Percentiles rank a stretch among this genome's conserved stretches.
Evolutionary conservation across 2,888 invertebrate species (phyloP).

Genomic region (Lymantria dispar): DNA sequence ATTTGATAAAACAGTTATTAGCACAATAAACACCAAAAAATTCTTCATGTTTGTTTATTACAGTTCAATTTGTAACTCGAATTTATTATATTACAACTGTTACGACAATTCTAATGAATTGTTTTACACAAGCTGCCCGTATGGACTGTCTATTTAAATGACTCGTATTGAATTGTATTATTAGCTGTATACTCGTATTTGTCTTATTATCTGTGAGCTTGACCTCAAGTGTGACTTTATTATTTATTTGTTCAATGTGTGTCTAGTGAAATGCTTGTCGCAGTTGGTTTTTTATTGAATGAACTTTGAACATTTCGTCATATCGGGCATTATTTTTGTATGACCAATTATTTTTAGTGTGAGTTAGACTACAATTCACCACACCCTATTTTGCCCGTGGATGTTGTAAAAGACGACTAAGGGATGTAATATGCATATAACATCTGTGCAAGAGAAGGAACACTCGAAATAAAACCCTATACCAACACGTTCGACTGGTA

Average conservation of each 20-base stretch:
- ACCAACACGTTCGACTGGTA: no score
- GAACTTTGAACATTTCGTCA: not conserved
- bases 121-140: not conserved
- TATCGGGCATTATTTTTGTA: not conserved
- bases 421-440: no score
- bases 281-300: not conserved
- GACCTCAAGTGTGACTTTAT: not conserved
- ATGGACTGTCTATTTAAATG: not conserved
- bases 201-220: not conserved
- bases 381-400: not conserved
- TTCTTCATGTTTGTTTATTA: constrained; percentile 18
- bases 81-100: no score
- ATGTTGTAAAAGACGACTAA: no score
- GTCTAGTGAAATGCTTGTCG: not conserved
- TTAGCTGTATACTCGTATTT: no score
- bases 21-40: constrained; percentile 12
- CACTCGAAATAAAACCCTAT: no score
- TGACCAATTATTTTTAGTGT: not conserved
- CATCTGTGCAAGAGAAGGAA: no score
- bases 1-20: constrained; percentile 16
- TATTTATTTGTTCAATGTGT: not conserved
- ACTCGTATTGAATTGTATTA: not conserved
- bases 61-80: not conserved
- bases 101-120: not conserved
- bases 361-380: not conserved